Evolutionary conservation across 2,797 vertebrate genomes (phyloP).

Genomic region (Acridotheres tristis): DNA sequence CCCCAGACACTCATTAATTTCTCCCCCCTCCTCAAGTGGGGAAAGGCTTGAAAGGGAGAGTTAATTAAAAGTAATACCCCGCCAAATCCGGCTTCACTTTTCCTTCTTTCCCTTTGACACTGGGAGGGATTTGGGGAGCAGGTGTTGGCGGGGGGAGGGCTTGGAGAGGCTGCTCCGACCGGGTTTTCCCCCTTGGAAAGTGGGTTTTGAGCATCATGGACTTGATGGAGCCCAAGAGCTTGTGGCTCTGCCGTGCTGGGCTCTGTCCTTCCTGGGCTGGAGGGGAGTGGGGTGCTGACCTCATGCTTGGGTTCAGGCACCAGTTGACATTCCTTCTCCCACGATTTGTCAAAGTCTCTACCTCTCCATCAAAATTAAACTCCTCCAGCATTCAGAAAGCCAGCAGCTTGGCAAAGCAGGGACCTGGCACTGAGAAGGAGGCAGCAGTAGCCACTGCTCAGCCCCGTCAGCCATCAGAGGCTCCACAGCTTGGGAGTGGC

Average conservation of each 20-base stretch:
- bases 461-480: neutral
- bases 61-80: constrained; percentile 81
- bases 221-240: neutral
- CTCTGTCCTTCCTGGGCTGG: neutral
- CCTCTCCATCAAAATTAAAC: neutral
- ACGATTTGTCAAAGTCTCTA: neutral
- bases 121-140: constrained; percentile 68
- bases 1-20: constrained; percentile 81
- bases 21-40: constrained; percentile 54
- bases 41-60: constrained; percentile 71
- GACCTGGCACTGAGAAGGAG: neutral
- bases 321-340: neutral
- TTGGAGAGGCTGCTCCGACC: neutral
- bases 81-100: constrained; percentile 73
- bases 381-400: neutral
- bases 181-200: neutral
- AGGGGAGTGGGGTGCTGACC: neutral
- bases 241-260: neutral
- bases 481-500: neutral
- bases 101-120: constrained; percentile 60
- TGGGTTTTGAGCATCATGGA: neutral
- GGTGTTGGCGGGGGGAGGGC: constrained; percentile 58
- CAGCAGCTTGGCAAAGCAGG: neutral
- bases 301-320: neutral
- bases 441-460: accelerated